Conservation (phyloP, 2,797 vertebrate genomes). For the Arvicola amphibius region DNA sequence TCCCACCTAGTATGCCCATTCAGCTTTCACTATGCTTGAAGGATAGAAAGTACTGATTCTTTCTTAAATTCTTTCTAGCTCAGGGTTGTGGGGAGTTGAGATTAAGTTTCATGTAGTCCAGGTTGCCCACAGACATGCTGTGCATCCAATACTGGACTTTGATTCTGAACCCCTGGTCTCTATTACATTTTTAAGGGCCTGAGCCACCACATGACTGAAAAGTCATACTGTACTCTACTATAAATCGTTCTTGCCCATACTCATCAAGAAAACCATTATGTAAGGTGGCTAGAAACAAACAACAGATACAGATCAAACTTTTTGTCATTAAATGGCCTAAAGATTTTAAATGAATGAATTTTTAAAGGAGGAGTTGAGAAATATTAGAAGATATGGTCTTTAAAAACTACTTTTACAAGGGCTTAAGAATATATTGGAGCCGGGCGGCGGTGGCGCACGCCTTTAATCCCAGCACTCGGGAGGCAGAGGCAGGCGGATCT, state of each 20-base stretch:
- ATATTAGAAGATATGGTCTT: background rate
- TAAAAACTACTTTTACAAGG: background rate
- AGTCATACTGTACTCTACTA: background rate
- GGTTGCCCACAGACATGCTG: background rate
- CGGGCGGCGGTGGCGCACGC: too few species aligned
- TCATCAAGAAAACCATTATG: background rate
- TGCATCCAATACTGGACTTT: background rate
- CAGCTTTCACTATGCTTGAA: background rate
- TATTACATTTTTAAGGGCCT: background rate
- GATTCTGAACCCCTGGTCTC: background rate
- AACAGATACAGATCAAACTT: background rate
- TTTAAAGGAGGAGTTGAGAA: background rate
- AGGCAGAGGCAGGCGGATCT: too few species aligned
- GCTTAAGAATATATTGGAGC: background rate
- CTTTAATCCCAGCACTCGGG: too few species aligned
- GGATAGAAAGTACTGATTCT: background rate
- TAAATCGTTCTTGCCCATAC: background rate
- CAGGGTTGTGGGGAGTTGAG: background rate
- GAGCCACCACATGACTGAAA: background rate
- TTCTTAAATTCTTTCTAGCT: background rate
- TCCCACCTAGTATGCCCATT: background rate
- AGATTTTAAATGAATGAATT: constrained; percentile 46
- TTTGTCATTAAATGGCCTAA: background rate
- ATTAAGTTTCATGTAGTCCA: background rate
- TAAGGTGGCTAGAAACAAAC: background rate